These are phyloP conservation scores for Julus scandinavius DNA, from an alignment of 2,888 invertebrate species.

Conservation along the genomic window DNA sequence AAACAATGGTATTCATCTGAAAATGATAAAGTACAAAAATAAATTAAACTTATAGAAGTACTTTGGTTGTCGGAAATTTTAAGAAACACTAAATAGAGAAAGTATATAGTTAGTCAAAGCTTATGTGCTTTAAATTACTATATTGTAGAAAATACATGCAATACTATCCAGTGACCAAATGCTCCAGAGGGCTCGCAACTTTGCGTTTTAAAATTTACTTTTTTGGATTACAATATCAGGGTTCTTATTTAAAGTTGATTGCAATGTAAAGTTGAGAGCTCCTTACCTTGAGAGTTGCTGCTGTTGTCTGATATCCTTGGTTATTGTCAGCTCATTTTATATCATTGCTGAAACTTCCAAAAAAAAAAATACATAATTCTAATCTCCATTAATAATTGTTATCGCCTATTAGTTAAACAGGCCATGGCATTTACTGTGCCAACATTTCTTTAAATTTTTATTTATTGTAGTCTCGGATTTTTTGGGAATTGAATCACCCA, in stretches of 20 bases:
- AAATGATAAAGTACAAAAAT: background rate
- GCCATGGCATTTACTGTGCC: background rate
- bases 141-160: too few relatives aligned
- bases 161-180: too few relatives aligned
- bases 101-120: too few relatives aligned
- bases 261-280: background rate
- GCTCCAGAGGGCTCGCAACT: too few relatives aligned
- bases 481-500: background rate
- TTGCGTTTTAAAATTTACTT: background rate
- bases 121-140: too few relatives aligned
- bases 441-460: background rate
- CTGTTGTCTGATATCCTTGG: background rate
- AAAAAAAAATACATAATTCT: background rate
- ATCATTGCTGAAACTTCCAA: background rate
- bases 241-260: background rate
- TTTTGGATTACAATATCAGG: too few relatives aligned
- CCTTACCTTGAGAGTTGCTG: conserved; percentile 4
- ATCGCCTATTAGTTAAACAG: conserved; percentile 49
- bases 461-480: background rate
- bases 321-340: background rate
- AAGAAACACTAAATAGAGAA: too few relatives aligned
- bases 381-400: background rate
- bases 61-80: too few relatives aligned
- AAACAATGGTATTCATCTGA: background rate
- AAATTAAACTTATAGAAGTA: too few relatives aligned